A percentile compares a stretch with the other conserved stretches of the same genome.
phyloP scores from a whole-genome alignment of 2,797 vertebrate genomes.

The Rhinophrynus dorsalis region DNA sequence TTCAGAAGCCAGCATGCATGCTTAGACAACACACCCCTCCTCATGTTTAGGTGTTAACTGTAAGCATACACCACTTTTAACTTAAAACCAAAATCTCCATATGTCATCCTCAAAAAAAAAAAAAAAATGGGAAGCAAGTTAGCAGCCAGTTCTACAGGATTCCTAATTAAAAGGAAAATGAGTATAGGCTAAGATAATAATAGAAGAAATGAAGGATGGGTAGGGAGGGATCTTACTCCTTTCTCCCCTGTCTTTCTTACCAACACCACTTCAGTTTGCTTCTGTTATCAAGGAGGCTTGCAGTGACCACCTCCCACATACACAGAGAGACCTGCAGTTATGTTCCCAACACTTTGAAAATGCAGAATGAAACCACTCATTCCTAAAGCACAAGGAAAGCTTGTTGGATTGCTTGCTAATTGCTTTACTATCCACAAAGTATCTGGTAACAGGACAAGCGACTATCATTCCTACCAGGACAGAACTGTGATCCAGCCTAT shows the following conservation, averaged over 20 bases:
- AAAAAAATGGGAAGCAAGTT: background rate
- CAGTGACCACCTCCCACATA: slow-evolving; percentile 27
- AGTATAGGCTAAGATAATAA: background rate
- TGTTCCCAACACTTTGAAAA: slow-evolving; percentile 26
- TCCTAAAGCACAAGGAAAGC: slow-evolving; percentile 66
- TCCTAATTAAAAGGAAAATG: background rate
- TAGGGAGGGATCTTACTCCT: slow-evolving; percentile 6
- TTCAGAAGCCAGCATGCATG: background rate
- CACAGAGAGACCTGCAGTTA: slow-evolving; percentile 44
- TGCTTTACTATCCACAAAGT: slow-evolving; percentile 49
- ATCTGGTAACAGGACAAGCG: slow-evolving; percentile 26
- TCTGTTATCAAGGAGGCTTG: slow-evolving; percentile 40
- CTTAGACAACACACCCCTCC: background rate
- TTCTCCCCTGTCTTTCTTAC: slow-evolving; percentile 35
- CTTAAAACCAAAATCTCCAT: background rate
- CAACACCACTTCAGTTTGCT: slow-evolving; percentile 12
- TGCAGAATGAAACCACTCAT: slow-evolving; percentile 48
- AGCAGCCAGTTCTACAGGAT: background rate
- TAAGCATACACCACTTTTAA: background rate
- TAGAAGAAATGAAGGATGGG: background rate
- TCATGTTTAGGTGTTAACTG: background rate
- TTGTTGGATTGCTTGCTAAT: slow-evolving; percentile 58
- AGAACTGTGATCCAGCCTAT: slow-evolving; percentile 35
- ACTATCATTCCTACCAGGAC: slow-evolving; percentile 43
- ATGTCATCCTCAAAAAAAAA: background rate